A percentile compares a stretch with the other conserved stretches of the same genome.
Evolutionary conservation across 2,113 vertebrate genomes (phyloP).

Genomic region (Oncorhynchus nerka): DNA sequence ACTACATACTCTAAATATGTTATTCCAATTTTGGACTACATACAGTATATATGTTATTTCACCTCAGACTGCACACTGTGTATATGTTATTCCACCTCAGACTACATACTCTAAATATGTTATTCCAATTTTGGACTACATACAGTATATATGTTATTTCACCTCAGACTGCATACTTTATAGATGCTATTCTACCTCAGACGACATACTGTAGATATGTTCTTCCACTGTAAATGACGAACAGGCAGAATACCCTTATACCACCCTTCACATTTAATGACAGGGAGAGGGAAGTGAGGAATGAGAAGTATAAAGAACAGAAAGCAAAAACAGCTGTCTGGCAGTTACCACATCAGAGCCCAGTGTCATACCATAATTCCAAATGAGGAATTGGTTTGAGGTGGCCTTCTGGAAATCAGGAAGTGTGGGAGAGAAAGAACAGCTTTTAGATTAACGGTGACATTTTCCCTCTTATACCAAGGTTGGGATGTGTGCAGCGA

Average conservation of each 20-base stretch:
- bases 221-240: background rate
- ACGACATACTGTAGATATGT: no score
- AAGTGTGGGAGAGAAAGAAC: background rate
- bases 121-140: no score
- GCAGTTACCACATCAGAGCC: conserved; percentile 50
- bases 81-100: no score
- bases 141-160: no score
- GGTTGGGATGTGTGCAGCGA: background rate
- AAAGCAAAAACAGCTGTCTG: conserved; percentile 43
- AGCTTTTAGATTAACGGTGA: no score
- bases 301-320: conserved; percentile 8
- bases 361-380: conserved; percentile 32
- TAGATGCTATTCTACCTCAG: no score
- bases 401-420: conserved; percentile 23
- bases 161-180: no score
- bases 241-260: background rate
- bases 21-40: no score
- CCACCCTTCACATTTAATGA: background rate
- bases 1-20: no score
- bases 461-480: background rate
- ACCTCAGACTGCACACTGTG: no score
- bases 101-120: no score
- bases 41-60: no score
- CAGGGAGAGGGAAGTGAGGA: background rate
- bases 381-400: conserved; percentile 35